These are phyloP conservation scores for Cactoblastis cactorum DNA, from an alignment of 2,888 invertebrate genomes.

Conservation along the genomic window DNA sequence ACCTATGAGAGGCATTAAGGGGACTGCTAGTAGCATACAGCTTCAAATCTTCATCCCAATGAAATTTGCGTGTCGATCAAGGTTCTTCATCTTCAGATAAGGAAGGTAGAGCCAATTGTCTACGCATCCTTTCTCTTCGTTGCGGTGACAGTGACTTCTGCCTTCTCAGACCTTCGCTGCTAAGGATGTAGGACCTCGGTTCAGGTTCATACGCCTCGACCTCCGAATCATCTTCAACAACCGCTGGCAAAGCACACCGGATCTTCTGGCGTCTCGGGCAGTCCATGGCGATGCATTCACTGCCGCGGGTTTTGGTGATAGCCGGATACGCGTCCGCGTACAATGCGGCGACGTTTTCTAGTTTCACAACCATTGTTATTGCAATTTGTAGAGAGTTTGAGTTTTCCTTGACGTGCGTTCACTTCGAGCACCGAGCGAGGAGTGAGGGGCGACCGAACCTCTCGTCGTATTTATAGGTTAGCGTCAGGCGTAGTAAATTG, in stretches of 20 bases:
- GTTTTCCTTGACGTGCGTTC: conserved; percentile 31
- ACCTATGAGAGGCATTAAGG: conserved; percentile 30
- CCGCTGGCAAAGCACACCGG: conserved; percentile 45
- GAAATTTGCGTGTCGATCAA: conserved; percentile 41
- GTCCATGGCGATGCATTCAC: conserved; percentile 44
- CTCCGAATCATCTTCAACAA: conserved; percentile 58
- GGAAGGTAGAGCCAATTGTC: conserved; percentile 63
- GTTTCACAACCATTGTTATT: conserved; percentile 59
- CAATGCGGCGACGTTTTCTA: conserved; percentile 52
- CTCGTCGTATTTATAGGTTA: conserved; percentile 47
- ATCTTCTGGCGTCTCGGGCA: conserved; percentile 50
- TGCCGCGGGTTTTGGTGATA: conserved; percentile 38
- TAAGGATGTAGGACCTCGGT: conserved; percentile 50
- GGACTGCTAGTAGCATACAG: conserved; percentile 40
- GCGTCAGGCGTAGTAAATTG: conserved; percentile 35
- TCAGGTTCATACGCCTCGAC: conserved; percentile 47
- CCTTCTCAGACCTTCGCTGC: conserved; percentile 54
- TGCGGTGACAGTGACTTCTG: conserved; percentile 69
- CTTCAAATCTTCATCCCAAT: conserved; percentile 58
- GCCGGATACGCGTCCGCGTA: conserved; percentile 56
- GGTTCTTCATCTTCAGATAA: conserved; percentile 73
- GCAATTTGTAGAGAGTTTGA: too few species aligned
- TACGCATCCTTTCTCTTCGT: conserved; percentile 56
- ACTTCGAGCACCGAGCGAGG: conserved; percentile 41
- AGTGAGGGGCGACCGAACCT: conserved; percentile 49